Conservation (phyloP, 2,797 vertebrate genomes). For the Gallinago solitaria region DNA sequence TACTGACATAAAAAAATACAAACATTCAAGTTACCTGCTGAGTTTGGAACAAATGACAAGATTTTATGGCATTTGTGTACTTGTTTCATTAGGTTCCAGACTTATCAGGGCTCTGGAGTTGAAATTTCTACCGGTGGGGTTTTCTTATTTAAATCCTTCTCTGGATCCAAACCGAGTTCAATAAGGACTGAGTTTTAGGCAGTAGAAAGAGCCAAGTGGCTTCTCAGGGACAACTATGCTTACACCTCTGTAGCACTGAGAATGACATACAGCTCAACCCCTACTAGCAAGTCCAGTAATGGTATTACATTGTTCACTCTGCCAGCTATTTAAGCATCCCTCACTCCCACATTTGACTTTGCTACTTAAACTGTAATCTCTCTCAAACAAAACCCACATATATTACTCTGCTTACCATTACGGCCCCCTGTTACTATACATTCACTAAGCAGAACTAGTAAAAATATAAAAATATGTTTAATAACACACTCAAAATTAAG, state of each 20-base stretch:
- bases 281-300: background rate
- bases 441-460: background rate
- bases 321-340: background rate
- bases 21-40: background rate
- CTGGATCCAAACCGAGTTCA: background rate
- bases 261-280: background rate
- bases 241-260: background rate
- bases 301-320: background rate
- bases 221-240: background rate
- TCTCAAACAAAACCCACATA: background rate
- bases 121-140: background rate
- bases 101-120: background rate
- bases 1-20: background rate
- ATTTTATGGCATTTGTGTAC: background rate
- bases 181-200: background rate
- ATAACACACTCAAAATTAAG: background rate
- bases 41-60: background rate
- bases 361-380: background rate
- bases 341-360: background rate
- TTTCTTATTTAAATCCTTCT: background rate
- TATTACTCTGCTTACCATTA: background rate
- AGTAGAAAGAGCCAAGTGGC: background rate
- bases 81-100: background rate
- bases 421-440: background rate
- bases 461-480: background rate